Base-by-base conservation (phyloP, 2,797 vertebrate species). In the Cetoscarus ocellatus region DNA sequence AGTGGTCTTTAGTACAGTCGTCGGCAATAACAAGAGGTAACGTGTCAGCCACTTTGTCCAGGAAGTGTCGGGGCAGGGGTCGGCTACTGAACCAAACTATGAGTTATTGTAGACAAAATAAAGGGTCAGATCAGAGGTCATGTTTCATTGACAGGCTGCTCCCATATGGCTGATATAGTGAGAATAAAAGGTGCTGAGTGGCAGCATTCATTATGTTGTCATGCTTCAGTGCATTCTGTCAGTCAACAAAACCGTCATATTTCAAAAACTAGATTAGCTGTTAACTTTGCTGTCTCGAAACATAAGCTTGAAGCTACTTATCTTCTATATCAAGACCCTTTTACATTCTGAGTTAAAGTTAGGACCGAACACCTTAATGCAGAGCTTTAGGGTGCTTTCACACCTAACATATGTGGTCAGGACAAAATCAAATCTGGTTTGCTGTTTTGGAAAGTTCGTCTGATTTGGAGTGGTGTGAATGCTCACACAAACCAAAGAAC, bases 21-120 rank as follows among this genome's bases (percentile, higher is more conserved):
- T 12, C 14, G 50, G 49, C 43, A 73, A 17, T 76, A 65, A 64
- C 13, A 38, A 10, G 38, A 52, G 42, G 57, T 44, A 42, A 42
- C 44, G 11, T 38, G 64, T 63, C 54, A 51, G 56, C 58, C 15
- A 54, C 53, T 76, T 63, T 63, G 2, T n/a, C 60, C 13, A 5
- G 34, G 45, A 54, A 12, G 36, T 11, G 61, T 54, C 35, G 52
- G 47, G 18, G 13, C 40, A 65, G 12, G 54, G 61, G 55, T 69
- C 51, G 44, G 27, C 27, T 19, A 34, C 43, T 42, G 55, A 53
- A 54, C 10, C 43, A 43, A 55, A 52, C 19, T 18, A 19, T 40
- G 50, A 18, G 50, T n/a, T 2, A 53, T 15, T 40, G 42, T 10
- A 3, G 36, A 3, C 3, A 35, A 19, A 43, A 68, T 47, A 19